Conservation (phyloP, 2,113 vertebrate genomes). For the Numida meleagris region DNA sequence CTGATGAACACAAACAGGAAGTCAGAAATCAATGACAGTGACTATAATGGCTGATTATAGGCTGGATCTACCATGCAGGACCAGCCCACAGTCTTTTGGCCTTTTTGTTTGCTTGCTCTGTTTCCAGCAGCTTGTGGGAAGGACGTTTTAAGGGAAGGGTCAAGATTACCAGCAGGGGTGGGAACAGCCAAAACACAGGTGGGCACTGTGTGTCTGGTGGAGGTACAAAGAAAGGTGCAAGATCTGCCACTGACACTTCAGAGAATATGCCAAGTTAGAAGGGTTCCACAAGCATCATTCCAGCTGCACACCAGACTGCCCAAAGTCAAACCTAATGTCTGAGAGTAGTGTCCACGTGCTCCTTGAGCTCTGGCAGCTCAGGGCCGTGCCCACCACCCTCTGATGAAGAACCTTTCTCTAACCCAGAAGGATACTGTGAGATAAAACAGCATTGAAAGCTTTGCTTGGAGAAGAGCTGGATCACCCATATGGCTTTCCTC, state of each 20-base stretch:
- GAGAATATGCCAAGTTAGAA: neutral
- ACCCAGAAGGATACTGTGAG: neutral
- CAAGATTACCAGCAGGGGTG: neutral
- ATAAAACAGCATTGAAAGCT: neutral
- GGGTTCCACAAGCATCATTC: neutral
- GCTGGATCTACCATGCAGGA: fast-evolving
- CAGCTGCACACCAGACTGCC: neutral
- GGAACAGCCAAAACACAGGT: neutral
- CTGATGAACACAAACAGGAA: conserved; percentile 18
- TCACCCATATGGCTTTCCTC: neutral
- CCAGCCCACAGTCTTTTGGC: neutral
- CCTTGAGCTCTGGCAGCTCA: neutral
- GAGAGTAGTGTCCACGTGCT: neutral
- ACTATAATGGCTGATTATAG: neutral
- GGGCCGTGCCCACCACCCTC: too few species aligned
- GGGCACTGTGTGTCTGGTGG: neutral
- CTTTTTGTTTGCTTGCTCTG: neutral
- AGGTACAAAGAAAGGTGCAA: neutral
- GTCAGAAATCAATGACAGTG: conserved; percentile 48
- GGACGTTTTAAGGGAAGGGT: neutral
- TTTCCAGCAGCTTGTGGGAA: neutral
- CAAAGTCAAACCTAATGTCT: neutral
- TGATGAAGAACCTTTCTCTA: neutral
- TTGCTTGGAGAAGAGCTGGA: neutral
- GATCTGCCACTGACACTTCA: neutral